Evolutionary conservation across 37 sponge, comb jelly and placozoan species (phyloP), one percentile per base, ranked within the genome.

Genomic region (Geodia barretti): DNA sequence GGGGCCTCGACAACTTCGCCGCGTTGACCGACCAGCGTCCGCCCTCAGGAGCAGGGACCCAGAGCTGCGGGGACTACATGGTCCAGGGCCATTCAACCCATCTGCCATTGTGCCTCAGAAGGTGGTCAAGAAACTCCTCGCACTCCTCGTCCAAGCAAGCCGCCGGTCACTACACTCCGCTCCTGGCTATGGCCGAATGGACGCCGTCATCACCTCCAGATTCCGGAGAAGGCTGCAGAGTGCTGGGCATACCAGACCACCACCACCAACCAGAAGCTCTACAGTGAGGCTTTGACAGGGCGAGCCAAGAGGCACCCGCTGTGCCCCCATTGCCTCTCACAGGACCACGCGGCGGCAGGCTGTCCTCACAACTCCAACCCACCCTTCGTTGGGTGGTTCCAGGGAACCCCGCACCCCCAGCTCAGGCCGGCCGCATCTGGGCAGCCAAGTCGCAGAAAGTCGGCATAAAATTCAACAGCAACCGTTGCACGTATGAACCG

Each of bases 211-310:
- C 9, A 28, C 25, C 30, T 25, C 68, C 9, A 14, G 68, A 24
- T 66, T 66, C 68, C 68, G 9, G 30, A 66, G 29, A 66, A 66
- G 30, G 68, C 68, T 9, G 25, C 68, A 8, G 68, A 66, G 24
- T 66, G 14, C 9, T 66, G n/a, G n/a, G 68, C 68, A 20, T 66
- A 66, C 68, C n/a, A 28, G 68, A 25, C 68, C n/a, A 66, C 68
- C 68, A 66, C 24, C 24, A 26, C 60, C 20, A 59, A 59, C 60
- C 20, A 14, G 14, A 14, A 20, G 14, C 60, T 59, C 19, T 59
- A 59, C 60, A 59, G 60, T 20, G 60, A 59, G 60, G 60, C 60
- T n/a, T n/a, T n/a, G n/a, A n/a, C n/a, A n/a, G n/a, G n/a, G n/a
- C 14, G 20, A 21, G 60, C 60, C n/a, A n/a, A 71, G 24, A 9